Conservation (phyloP, 2,888 invertebrate species). For the Meandrusa payeni region DNA sequence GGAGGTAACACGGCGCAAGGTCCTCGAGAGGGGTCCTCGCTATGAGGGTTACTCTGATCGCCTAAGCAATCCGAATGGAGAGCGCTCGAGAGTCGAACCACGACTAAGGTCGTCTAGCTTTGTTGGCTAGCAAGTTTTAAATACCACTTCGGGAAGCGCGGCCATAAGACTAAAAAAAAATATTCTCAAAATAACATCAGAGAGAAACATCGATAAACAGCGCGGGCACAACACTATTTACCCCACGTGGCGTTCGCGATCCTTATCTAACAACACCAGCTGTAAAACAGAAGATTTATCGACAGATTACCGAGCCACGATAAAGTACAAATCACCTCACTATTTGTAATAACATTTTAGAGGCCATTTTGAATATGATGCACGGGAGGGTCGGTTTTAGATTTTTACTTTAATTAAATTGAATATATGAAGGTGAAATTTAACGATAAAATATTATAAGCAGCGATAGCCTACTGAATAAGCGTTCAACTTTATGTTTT, state of each 20-base stretch:
- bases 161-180: too few relatives aligned
- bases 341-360: conserved; percentile 55
- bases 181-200: too few relatives aligned
- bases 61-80: too few relatives aligned
- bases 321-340: conserved; percentile 73
- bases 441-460: background rate
- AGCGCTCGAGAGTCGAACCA: too few relatives aligned
- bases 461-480: too few relatives aligned
- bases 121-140: too few relatives aligned
- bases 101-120: too few relatives aligned
- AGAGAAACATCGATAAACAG: conserved; percentile 26
- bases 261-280: conserved; percentile 69
- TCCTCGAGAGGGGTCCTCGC: too few relatives aligned
- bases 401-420: conserved; percentile 9
- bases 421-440: background rate
- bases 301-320: conserved; percentile 67
- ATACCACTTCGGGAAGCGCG: too few relatives aligned
- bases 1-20: too few relatives aligned
- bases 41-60: too few relatives aligned
- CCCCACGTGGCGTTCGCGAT: conserved; percentile 75
- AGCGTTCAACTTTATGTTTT: too few relatives aligned
- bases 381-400: background rate
- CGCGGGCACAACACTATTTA: conserved; percentile 46
- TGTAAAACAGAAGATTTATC: conserved; percentile 80
- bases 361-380: conserved; percentile 15